These are phyloP conservation scores for Porites lutea DNA, from an alignment of 64 coral and sea anemone genomes.

Conservation along the genomic window DNA sequence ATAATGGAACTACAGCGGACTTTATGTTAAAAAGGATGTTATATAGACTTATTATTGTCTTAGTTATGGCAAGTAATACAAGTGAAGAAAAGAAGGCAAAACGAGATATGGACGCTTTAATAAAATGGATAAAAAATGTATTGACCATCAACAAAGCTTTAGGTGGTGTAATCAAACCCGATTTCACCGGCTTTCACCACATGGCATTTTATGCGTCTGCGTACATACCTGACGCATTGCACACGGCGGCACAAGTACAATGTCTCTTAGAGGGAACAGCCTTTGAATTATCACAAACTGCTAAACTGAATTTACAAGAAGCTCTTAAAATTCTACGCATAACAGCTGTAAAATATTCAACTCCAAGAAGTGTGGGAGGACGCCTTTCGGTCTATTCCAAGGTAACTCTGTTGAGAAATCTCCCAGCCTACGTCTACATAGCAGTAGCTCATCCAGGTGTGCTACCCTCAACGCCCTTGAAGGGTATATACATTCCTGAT, in stretches of 20 bases:
- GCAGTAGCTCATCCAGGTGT: background rate
- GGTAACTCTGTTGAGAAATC: background rate
- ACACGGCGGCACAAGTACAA: slow-evolving; percentile 36
- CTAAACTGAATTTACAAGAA: slow-evolving; percentile 27
- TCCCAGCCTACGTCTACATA: slow-evolving; percentile 52
- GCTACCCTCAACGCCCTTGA: background rate
- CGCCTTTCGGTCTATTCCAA: slow-evolving; percentile 39
- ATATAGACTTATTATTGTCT: slow-evolving; percentile 52
- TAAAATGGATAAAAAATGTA: slow-evolving; percentile 33
- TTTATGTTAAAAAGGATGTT: slow-evolving; percentile 57
- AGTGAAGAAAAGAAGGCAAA: slow-evolving; percentile 2
- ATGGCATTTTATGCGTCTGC: slow-evolving; percentile 63
- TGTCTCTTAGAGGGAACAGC: slow-evolving; percentile 47
- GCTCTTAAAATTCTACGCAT: slow-evolving; percentile 22
- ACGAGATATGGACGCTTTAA: slow-evolving; percentile 55
- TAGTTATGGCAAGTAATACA: slow-evolving; percentile 10
- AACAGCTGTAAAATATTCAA: slow-evolving; percentile 56
- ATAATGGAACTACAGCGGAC: slow-evolving; percentile 73
- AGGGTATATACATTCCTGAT: background rate
- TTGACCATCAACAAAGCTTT: slow-evolving; percentile 67
- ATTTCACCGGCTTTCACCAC: slow-evolving; percentile 70
- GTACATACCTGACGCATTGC: slow-evolving; percentile 33
- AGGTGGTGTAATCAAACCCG: slow-evolving; percentile 62
- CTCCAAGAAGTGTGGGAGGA: slow-evolving; percentile 51
- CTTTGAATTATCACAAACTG: background rate